Conservation (phyloP, 1,140 invertebrate species). For the Pectinophora gossypiella region DNA sequence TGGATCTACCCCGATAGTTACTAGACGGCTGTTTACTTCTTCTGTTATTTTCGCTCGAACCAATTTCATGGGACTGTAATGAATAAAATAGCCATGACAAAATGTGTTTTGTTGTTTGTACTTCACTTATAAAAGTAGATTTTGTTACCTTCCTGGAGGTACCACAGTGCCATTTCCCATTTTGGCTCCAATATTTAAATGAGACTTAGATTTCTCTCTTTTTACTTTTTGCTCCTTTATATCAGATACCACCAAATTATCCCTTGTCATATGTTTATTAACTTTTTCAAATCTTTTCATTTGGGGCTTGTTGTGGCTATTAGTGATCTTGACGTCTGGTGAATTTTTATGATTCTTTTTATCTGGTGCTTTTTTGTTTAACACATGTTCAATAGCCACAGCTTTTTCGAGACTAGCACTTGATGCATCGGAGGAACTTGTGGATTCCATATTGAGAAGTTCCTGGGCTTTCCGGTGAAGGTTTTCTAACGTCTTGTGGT, state of each 20-base stretch:
- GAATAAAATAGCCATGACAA: not conserved
- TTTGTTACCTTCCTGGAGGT: conserved; percentile 32
- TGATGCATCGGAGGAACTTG: conserved; percentile 46
- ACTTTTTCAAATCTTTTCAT: not conserved
- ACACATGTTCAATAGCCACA: not conserved
- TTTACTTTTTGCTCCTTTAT: conserved; percentile 8
- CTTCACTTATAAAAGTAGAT: not conserved
- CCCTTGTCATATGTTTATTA: not conserved
- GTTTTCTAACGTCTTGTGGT: conserved; percentile 41
- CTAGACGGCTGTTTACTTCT: conserved; percentile 69
- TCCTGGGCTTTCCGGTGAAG: conserved; percentile 61
- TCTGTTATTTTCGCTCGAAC: conserved; percentile 61
- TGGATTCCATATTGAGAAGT: conserved; percentile 45
- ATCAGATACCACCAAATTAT: conserved; percentile 11
- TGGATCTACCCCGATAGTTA: conserved; percentile 76
- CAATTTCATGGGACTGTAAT: conserved; percentile 54
- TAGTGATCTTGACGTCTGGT: conserved; percentile 3
- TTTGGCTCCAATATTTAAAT: conserved; percentile 12
- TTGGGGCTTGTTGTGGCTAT: conserved; percentile 7
- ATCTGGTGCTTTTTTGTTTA: conserved; percentile 4
- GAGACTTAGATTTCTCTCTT: conserved; percentile 15
- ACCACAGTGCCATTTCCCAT: conserved; percentile 19
- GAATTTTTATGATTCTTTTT: conserved; percentile 5
- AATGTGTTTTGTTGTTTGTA: not conserved
- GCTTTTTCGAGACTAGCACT: conserved; percentile 20